Evolutionary conservation across 1,140 invertebrate species (phyloP), one percentile per base, ranked within the genome.

Genomic region (Drosophila albomicans): DNA sequence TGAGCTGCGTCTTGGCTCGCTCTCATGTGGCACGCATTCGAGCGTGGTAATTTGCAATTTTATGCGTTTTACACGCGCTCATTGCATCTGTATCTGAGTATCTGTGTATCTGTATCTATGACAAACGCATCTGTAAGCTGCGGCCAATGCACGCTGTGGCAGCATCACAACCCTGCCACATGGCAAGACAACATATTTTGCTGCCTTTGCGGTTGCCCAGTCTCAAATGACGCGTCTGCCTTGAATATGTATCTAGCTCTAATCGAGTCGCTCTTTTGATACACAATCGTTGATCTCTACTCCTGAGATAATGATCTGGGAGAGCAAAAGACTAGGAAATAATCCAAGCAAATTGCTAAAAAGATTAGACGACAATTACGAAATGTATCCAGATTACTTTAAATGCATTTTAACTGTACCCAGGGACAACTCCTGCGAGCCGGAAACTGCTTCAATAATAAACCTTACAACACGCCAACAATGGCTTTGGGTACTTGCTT

Each of bases 21-120:
- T 65, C 48, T 61, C 66, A 82, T 72, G 71, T 74, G 63, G 77
- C 70, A 82, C 48, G 80, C 84, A 88, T 67, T 81, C 69, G 58
- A 72, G 80, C 80, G 78, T 64, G 52, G 64, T 81, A 88, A 88
- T 84, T 80, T 80, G 80, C 85, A 68, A 78, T 88, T 89, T 88
- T 88, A 88, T 88, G 85, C 85, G 77, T 88, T 88, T 78, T 88
- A 78, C 85, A 82, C 82, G 68, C 70, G 70, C 63, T 54, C 62
- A 7, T 48, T 61, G 38, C 48, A 20, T 72, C 69, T 86, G 67
- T 16, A 72, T 58, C 11, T 66, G 48, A 25, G 15, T 51, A 38
- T 38, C 20, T 32, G 48, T 30, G 28, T 63, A 46, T 43, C 11
- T 71, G 78, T 80, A 80, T 81, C 67, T 66, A 67, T 81, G 69